Evolutionary conservation across 1,140 invertebrate species (phyloP).

Genomic region (Tetramorium alpestre): DNA sequence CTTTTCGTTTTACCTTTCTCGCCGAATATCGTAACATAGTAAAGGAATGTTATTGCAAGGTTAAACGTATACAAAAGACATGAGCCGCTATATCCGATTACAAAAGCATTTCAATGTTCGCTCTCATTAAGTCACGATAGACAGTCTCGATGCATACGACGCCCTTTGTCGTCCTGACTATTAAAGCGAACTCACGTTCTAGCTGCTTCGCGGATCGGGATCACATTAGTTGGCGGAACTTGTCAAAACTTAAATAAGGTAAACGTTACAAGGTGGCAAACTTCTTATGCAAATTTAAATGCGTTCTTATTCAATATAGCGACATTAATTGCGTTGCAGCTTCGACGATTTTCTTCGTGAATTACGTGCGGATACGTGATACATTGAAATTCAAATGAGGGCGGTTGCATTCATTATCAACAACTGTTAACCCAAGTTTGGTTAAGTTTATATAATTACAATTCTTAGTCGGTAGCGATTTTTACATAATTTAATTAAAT

Average conservation of each 20-base stretch:
- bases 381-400: neutral
- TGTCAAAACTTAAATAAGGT: constrained; percentile 38
- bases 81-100: constrained; percentile 40
- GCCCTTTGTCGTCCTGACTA: constrained; percentile 14
- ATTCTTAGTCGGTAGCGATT: neutral
- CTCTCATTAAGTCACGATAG: constrained; percentile 56
- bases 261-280: neutral
- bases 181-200: constrained; percentile 15
- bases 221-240: constrained; percentile 26
- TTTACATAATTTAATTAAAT: neutral
- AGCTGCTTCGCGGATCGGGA: neutral
- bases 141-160: constrained; percentile 14
- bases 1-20: neutral
- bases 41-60: constrained; percentile 32
- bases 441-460: constrained; percentile 4
- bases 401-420: neutral
- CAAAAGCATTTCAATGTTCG: constrained; percentile 56
- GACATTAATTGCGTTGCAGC: neutral
- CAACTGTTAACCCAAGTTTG: neutral
- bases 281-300: constrained; percentile 15
- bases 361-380: neutral
- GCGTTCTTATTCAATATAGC: neutral
- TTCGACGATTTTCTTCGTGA: neutral
- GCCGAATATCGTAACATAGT: neutral
- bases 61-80: constrained; percentile 52